Evolutionary conservation across 2,888 invertebrate species (phyloP).

Genomic region (Spilarctia lutea): DNA sequence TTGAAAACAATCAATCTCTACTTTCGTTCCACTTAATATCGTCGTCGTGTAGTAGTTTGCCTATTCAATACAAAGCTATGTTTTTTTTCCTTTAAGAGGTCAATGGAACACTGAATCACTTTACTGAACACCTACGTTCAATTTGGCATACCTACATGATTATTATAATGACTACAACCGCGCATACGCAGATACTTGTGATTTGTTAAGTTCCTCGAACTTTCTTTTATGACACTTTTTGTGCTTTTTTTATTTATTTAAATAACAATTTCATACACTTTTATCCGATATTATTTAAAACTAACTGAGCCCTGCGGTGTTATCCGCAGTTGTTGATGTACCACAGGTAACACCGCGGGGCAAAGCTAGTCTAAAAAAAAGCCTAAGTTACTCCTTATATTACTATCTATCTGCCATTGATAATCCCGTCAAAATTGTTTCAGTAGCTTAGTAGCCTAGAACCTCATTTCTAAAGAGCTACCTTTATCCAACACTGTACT

Average conservation of each 20-base stretch:
- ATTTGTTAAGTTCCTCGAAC: background rate
- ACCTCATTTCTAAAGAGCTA: too few relatives aligned
- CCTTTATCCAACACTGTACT: too few relatives aligned
- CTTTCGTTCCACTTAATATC: background rate
- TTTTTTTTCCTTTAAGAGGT: slow-evolving; percentile 40
- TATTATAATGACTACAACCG: background rate
- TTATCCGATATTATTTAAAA: too few relatives aligned
- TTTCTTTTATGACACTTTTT: background rate
- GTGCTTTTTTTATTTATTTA: background rate
- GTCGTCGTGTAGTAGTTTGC: slow-evolving; percentile 4
- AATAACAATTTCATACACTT: too few relatives aligned
- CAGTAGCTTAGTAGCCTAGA: too few relatives aligned
- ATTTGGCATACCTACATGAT: slow-evolving; percentile 16
- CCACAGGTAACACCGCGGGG: too few relatives aligned
- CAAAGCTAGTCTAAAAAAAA: too few relatives aligned
- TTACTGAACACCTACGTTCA: slow-evolving; percentile 40
- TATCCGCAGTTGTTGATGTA: too few relatives aligned
- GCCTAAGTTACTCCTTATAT: too few relatives aligned
- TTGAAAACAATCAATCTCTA: background rate
- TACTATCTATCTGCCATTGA: too few relatives aligned
- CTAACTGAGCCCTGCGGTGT: too few relatives aligned
- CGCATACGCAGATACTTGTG: background rate
- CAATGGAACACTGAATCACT: slow-evolving; percentile 49
- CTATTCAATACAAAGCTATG: slow-evolving; percentile 34
- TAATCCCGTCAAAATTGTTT: too few relatives aligned